Conservation (phyloP, 2,888 invertebrate species). For the Netelia inedita region DNA sequence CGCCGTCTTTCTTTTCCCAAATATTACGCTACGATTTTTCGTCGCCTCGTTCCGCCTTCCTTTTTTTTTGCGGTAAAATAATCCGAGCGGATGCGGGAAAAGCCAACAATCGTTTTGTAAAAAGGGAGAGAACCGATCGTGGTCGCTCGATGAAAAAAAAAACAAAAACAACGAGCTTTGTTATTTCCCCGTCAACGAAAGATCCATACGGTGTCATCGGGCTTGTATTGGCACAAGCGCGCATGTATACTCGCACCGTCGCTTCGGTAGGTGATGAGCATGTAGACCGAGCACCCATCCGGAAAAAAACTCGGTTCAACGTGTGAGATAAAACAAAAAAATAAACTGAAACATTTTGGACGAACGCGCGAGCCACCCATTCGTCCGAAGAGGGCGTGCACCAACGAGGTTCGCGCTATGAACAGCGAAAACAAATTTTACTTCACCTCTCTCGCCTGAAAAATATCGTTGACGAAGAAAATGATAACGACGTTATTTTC, state of each 20-base stretch:
- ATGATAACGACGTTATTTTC: background rate
- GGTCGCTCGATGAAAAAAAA: constrained; percentile 25
- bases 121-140: constrained; percentile 9
- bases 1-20: background rate
- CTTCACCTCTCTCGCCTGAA: too few species aligned
- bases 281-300: constrained; percentile 3
- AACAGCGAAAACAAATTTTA: too few species aligned
- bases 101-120: constrained; percentile 41
- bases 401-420: too few species aligned
- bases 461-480: too few species aligned
- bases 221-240: constrained; percentile 2
- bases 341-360: background rate
- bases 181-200: constrained; percentile 32
- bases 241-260: constrained; percentile 10
- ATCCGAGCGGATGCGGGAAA: background rate
- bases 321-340: constrained; percentile 30
- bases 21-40: background rate
- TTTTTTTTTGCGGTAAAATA: background rate
- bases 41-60: background rate
- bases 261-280: constrained; percentile 15
- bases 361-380: background rate
- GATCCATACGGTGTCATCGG: constrained; percentile 12
- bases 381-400: too few species aligned
- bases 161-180: constrained; percentile 4
- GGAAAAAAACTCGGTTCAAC: constrained; percentile 14